These are phyloP conservation scores for Chrysotoxum bicinctum DNA, from an alignment of 2,888 invertebrate species.

Conservation along the genomic window DNA sequence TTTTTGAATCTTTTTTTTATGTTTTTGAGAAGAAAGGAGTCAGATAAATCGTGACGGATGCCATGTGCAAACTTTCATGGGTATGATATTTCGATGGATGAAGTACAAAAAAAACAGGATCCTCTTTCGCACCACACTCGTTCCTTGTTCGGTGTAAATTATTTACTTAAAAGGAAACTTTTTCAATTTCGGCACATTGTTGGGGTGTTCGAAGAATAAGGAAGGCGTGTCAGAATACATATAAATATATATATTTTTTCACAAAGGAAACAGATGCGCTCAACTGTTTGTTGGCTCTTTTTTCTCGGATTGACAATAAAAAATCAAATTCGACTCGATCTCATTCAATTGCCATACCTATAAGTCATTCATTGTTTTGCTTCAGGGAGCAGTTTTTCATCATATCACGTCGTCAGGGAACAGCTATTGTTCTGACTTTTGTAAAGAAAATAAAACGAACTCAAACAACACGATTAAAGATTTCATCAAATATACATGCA, in stretches of 20 bases:
- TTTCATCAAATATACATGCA: background rate
- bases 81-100: slow-evolving; percentile 32
- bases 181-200: slow-evolving; percentile 31
- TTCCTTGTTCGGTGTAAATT: slow-evolving; percentile 35
- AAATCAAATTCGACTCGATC: slow-evolving; percentile 35
- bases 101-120: background rate
- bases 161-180: slow-evolving; percentile 49
- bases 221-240: slow-evolving; percentile 15
- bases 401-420: background rate
- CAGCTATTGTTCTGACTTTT: background rate
- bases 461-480: background rate
- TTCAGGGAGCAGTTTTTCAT: slow-evolving; percentile 5
- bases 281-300: slow-evolving; percentile 32
- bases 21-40: background rate
- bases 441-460: background rate
- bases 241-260: too few species aligned
- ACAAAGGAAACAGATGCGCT: slow-evolving; percentile 43
- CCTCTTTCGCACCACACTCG: background rate
- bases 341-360: background rate
- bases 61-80: slow-evolving; percentile 40
- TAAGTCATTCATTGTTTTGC: slow-evolving; percentile 7
- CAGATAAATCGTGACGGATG: slow-evolving; percentile 56
- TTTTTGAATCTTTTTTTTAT: background rate
- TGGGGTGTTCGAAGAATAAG: slow-evolving; percentile 9
- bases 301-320: slow-evolving; percentile 33